Conservation (phyloP, 2,888 invertebrate genomes). For the Hypercompe scribonia region DNA sequence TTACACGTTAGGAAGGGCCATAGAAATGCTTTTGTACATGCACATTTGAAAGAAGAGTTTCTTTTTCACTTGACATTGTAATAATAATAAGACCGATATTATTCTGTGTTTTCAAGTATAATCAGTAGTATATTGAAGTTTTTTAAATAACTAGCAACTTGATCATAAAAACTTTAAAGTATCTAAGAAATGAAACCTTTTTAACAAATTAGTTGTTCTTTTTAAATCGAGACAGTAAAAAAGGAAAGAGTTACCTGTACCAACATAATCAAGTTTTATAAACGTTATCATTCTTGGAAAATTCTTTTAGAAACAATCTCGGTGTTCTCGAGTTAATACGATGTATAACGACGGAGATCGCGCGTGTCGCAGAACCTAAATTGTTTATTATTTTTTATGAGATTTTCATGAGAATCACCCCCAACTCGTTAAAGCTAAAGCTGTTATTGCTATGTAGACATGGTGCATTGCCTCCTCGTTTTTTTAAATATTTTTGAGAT, state of each 20-base stretch:
- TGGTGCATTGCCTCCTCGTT: slow-evolving; percentile 18
- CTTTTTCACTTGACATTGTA: too few species aligned
- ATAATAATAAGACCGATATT: too few species aligned
- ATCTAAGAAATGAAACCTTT: neutral
- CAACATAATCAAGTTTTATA: slow-evolving; percentile 35
- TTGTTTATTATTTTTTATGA: slow-evolving; percentile 86
- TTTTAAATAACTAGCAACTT: too few species aligned
- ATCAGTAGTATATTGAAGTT: too few species aligned
- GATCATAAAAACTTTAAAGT: neutral
- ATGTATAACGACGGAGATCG: slow-evolving; percentile 69
- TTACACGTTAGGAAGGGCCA: neutral
- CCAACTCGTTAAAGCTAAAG: slow-evolving; percentile 62
- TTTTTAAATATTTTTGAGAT: slow-evolving; percentile 18
- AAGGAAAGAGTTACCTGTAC: slow-evolving; percentile 32
- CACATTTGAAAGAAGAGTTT: neutral
- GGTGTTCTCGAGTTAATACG: slow-evolving; percentile 59
- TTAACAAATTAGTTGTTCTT: neutral
- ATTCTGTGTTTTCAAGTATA: too few species aligned
- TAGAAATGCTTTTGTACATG: neutral
- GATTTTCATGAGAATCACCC: slow-evolving; percentile 75
- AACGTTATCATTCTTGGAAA: slow-evolving; percentile 38
- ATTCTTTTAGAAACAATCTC: slow-evolving; percentile 44
- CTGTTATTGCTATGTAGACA: slow-evolving; percentile 21
- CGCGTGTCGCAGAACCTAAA: slow-evolving; percentile 84
- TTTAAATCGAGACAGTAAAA: neutral